Base-by-base conservation (phyloP, 2,113 vertebrate species). In the Motacilla tschutschensis region DNA sequence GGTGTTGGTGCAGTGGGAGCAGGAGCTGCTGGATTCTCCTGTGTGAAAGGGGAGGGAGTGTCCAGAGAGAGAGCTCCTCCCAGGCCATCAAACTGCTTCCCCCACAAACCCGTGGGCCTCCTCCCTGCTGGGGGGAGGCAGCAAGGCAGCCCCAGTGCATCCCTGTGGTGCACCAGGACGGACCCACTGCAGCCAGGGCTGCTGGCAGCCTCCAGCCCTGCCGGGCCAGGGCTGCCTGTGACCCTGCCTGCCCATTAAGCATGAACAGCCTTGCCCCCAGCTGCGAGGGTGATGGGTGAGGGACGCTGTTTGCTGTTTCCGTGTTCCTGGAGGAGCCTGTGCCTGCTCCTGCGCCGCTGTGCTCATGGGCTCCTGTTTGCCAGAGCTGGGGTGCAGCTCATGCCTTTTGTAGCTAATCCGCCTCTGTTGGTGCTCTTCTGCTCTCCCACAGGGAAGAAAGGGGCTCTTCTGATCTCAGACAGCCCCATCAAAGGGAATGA, bases 1-100 rank as follows among this genome's bases (percentile, higher is more conserved):
- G 0, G 7, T 8, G 55, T 12, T 35, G 7, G 1, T 25, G 13
- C 10, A 1, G 44, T 7, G 14, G 70, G 29, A 33, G 47, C 51
- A 24, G 57, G 35, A 71, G 19, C 60, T 67, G 79, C 28, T 0
- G 5, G 36, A 15, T 29, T 40, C 17, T 50, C 25, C 43, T 16
- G 5, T 0, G 1, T 8, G 31, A 31, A 46, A 33, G 2, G 3
- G 10, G 4, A 40, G 11, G 2, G 12, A 21, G 3, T 2, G 2
- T 64, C 60, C 65, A 55, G 51, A 40, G 76, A n/a, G 53, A 67
- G 36, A 70, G 25, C 43, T 66, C 17, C 4, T 19, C 14, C 18
- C 26, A 17, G 14, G 6, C n/a, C 60, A 6, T 33, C 26, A 21
- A 4, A 19, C 14, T 29, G 54, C 70, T 44, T 19, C 50, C 28